Evolutionary conservation across 2,888 invertebrate genomes (phyloP).

Genomic region (Eurytoma adleriae): DNA sequence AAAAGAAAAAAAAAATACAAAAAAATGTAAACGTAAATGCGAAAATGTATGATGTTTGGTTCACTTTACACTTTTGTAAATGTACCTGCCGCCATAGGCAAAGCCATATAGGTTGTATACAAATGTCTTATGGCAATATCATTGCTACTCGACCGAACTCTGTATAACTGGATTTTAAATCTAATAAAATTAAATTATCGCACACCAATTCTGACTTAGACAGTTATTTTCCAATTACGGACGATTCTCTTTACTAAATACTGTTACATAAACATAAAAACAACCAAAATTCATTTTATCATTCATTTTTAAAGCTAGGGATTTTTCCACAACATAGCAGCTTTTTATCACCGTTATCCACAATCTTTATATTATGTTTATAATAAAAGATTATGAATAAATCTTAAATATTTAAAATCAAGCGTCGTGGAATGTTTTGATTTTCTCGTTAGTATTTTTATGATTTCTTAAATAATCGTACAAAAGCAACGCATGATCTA

Average conservation of each 20-base stretch:
- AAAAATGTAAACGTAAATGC: slow-evolving; percentile 5
- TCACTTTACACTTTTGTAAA: slow-evolving; percentile 54
- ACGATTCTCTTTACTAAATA: slow-evolving; percentile 17
- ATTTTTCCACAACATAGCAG: no score
- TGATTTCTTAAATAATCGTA: no score
- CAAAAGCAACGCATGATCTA: no score
- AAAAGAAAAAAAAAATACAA: slow-evolving; percentile 40
- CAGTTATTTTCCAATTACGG: slow-evolving; percentile 10
- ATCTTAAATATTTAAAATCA: no score
- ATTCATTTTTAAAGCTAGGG: no score
- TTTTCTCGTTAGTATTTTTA: no score
- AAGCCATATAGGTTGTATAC: slow-evolving; percentile 52
- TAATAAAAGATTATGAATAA: no score
- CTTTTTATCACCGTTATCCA: no score
- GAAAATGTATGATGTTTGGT: slow-evolving; percentile 25
- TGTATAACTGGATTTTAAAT: slow-evolving; percentile 49
- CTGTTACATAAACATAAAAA: slow-evolving; percentile 2
- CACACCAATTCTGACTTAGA: slow-evolving; percentile 27
- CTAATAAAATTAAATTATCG: slow-evolving; percentile 53
- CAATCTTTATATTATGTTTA: no score
- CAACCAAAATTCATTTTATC: background rate
- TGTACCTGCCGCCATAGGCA: slow-evolving; percentile 46
- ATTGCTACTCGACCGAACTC: slow-evolving; percentile 41
- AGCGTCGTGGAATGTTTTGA: no score
- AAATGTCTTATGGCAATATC: slow-evolving; percentile 50